Base-by-base conservation (phyloP, 1,140 invertebrate genomes). In the Drosophila willistoni region DNA sequence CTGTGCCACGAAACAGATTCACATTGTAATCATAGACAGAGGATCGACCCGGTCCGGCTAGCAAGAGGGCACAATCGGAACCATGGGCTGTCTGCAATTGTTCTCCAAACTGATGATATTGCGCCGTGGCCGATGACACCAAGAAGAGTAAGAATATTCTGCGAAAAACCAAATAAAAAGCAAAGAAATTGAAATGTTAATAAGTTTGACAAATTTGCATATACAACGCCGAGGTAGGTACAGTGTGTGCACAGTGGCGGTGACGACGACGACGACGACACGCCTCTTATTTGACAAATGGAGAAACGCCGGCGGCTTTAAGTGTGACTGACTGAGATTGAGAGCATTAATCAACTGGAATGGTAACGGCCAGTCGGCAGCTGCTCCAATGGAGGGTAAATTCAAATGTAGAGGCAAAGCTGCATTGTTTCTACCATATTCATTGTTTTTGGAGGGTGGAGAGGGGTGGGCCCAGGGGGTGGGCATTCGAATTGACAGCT, bases 21-120 rank as follows among this genome's bases (percentile, higher is more conserved):
- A 96, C 94, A 77, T 95, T 96, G 90, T 97, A 97, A 92, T 97
- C 96, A 82, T 96, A 97, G 33, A 95, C 94, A 69, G 94, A 96
- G 67, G 95, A 95, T 74, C 96, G 94, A 67, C 95, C 96, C 0
- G 94, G 94, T 14, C 95, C 95, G 64, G 95, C 94, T 51, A 97
- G 91, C 71, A 96, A 93, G 19, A 97, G 93, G 7, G 96, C 96
- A 91, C 96, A 97, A 73, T 97, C 96, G 10, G 78, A 77, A 29
- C 90, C 91, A 68, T 87, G 85, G 47, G 85, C 57, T 33, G 90
- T 84, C 57, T 91, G 89, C 7, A 90, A 62, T n/a, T 86, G 87
- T 14, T 86, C 73, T 39, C 84, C 85, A 65, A 91, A 91, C 51
- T 86, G 81, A 73, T 91, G 87, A 69, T 87, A 91, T 54, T 91